Evolutionary conservation across 2,113 vertebrate species (phyloP), one percentile per base, ranked within the genome.

Genomic region (Clarias macrocephalus): DNA sequence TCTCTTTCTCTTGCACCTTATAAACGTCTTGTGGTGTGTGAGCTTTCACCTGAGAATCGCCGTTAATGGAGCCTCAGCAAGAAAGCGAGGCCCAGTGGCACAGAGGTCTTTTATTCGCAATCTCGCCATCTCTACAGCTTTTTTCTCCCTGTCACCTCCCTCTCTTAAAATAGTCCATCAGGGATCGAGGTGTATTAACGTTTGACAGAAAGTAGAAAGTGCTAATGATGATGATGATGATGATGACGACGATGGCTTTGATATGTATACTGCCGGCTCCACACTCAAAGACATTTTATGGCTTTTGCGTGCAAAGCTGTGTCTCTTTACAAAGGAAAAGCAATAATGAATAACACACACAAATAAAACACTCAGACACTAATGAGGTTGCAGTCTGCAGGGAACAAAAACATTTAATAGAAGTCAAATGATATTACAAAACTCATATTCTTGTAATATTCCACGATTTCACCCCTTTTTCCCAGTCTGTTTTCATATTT

Each of bases 41-140:
- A 85, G 83, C 56, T 60, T 52, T 85, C 59, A 77, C 37, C 60
- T 1, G 37, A 76, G 57, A 76, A 59, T n/a, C 21, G 5, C n/a
- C 59, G 68, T 62, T 75, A 84, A 84, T 75, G 33, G 56, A 84
- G 23, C 19, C 33, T 48, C 23, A 3, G 83, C 23, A 23, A 33
- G 70, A 77, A 79, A 21, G n/a, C 16, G 70, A 23, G 79, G 15
- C 84, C 72, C 72, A 15, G 37, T 30, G 59, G 83, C 72, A 63
- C 83, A 2, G 23, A 52, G 84, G 11, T n/a, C 59, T 33, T 37
- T 37, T 59, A 13, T 42, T 68, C 63, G 4, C 62, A 8, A 52
- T 48, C 73, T 62, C n/a, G 37, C 18, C 73, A n/a, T 79, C 15
- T 65, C 37, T 65, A 42, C 18, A 42, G 10, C 12, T 48, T 62